Percentiles rank a stretch among this genome's conserved stretches.
phyloP scores from a whole-genome alignment of 1,140 invertebrate genomes.

The Uloborus diversus region DNA sequence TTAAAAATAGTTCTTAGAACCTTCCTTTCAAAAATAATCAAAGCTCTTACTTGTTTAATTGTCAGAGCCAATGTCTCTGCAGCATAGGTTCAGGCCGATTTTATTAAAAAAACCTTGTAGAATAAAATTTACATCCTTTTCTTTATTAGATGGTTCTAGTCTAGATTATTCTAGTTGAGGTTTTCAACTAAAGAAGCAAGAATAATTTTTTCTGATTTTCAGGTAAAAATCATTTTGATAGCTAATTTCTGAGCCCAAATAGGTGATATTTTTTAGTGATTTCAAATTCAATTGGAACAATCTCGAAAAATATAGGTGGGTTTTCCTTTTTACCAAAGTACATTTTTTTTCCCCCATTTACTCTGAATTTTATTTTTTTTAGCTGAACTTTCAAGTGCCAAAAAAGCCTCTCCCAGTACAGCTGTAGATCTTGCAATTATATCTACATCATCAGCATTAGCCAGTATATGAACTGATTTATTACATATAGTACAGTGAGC shows the following conservation, averaged over 20 bases:
- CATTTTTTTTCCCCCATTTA: background rate
- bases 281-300: background rate
- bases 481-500: background rate
- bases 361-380: background rate
- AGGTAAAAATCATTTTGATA: background rate
- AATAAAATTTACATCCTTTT: background rate
- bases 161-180: too few relatives aligned
- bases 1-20: background rate
- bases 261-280: background rate
- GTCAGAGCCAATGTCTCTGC: background rate
- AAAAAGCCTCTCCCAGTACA: background rate
- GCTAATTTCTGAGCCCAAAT: background rate
- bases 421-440: background rate
- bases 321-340: background rate
- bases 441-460: background rate
- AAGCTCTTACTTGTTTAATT: background rate
- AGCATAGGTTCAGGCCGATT: too few relatives aligned
- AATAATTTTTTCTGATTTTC: background rate
- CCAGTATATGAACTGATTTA: background rate
- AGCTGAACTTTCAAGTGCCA: background rate
- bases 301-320: background rate
- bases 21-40: background rate
- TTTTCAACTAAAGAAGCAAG: too few relatives aligned
- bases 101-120: background rate
- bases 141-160: background rate